These are phyloP conservation scores for Eospalax fontanierii DNA, from an alignment of 2,797 vertebrate species.

Conservation along the genomic window DNA sequence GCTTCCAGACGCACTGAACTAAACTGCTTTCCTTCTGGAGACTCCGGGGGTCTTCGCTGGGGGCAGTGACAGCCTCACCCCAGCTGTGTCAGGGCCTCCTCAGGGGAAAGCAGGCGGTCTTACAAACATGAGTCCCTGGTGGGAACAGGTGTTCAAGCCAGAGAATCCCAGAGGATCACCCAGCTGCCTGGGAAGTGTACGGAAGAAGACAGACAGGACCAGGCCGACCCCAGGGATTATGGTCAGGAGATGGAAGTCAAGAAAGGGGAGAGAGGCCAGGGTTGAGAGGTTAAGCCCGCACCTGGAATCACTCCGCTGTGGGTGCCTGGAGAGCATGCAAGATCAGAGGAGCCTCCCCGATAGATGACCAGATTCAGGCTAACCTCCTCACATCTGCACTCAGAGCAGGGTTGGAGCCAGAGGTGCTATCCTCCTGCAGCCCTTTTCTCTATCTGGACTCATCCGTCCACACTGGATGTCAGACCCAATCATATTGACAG, in stretches of 20 bases:
- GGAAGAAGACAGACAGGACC: not conserved
- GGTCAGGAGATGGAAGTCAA: not conserved
- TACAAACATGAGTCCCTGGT: not conserved
- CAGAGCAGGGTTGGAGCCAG: not conserved
- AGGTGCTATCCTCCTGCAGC: not conserved
- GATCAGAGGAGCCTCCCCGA: not conserved
- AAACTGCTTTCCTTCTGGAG: not conserved
- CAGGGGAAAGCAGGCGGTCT: not conserved
- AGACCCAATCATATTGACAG: not conserved
- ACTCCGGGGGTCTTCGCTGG: not conserved
- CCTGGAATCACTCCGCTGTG: not conserved
- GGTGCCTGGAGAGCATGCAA: fast-evolving
- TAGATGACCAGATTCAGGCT: too few relatives aligned
- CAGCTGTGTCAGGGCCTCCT: not conserved
- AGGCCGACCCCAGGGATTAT: not conserved
- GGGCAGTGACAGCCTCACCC: not conserved
- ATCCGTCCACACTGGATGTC: not conserved
- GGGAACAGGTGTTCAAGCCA: constrained; percentile 10
- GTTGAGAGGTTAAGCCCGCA: not conserved
- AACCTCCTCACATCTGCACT: not conserved
- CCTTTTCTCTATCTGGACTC: not conserved
- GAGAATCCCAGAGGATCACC: not conserved
- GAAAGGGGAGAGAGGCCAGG: not conserved
- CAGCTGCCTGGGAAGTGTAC: not conserved
- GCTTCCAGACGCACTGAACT: fast-evolving